Percentiles rank a stretch among this genome's conserved stretches.
Evolutionary conservation across 2,797 vertebrate genomes (phyloP).

Genomic region (Anguilla megastoma): DNA sequence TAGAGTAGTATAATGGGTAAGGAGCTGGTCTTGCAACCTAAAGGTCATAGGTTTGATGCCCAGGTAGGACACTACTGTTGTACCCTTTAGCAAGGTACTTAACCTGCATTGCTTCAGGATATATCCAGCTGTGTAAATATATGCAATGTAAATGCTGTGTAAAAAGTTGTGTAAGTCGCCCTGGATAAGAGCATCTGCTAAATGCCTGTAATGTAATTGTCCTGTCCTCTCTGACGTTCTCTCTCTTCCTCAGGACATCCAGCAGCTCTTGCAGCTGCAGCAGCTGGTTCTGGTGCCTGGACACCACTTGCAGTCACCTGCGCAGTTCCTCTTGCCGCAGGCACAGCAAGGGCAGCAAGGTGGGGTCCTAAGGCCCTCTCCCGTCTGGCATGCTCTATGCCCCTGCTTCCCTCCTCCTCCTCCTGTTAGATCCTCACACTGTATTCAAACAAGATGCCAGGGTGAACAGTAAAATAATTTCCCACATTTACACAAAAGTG

Average conservation of each 20-base stretch:
- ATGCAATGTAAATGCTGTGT: too few relatives aligned
- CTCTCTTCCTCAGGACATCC: conserved; percentile 77
- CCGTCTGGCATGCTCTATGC: neutral
- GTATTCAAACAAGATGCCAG: neutral
- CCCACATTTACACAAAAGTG: neutral
- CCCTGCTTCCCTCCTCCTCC: neutral
- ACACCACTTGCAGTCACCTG: conserved; percentile 84
- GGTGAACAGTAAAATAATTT: neutral
- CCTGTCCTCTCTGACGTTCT: neutral
- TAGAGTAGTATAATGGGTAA: too few relatives aligned
- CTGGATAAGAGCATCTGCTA: too few relatives aligned
- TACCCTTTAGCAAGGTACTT: too few relatives aligned
- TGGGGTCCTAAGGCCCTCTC: conserved; percentile 48
- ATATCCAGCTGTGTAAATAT: too few relatives aligned
- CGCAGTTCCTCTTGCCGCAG: conserved; percentile 89
- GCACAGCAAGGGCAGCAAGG: conserved; percentile 84
- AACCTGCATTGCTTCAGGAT: too few relatives aligned
- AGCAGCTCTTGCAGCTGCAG: conserved; percentile 89
- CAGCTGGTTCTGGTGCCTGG: conserved; percentile 88
- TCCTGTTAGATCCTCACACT: neutral
- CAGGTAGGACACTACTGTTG: too few relatives aligned
- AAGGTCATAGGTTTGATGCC: too few relatives aligned
- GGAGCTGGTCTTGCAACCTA: too few relatives aligned
- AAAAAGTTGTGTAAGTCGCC: too few relatives aligned
- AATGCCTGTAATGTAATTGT: too few relatives aligned